Evolutionary conservation across 1,140 invertebrate species (phyloP).

Genomic region (Papilio dardanus): DNA sequence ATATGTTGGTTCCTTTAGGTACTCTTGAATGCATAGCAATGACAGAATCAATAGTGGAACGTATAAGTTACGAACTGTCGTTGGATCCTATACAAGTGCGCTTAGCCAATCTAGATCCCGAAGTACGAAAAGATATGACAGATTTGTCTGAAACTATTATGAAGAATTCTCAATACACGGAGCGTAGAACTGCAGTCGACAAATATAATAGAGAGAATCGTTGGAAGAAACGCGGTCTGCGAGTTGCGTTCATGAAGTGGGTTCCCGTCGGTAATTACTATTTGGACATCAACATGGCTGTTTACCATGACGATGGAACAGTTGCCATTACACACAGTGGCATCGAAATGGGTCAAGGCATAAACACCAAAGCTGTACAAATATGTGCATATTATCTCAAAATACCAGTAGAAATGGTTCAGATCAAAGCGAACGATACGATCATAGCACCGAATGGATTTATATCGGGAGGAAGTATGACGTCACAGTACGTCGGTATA

Average conservation of each 20-base stretch:
- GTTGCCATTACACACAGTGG: slow-evolving; percentile 89
- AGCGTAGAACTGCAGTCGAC: slow-evolving; percentile 81
- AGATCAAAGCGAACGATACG: slow-evolving; percentile 85
- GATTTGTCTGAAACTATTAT: slow-evolving; percentile 84
- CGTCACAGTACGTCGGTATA: slow-evolving; percentile 54
- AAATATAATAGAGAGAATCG: slow-evolving; percentile 87
- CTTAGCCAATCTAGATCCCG: slow-evolving; percentile 84
- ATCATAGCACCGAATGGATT: slow-evolving; percentile 83
- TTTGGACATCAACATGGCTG: slow-evolving; percentile 85
- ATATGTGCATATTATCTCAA: slow-evolving; percentile 87
- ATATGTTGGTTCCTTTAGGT: slow-evolving; percentile 76
- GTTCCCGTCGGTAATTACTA: slow-evolving; percentile 79
- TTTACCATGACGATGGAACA: slow-evolving; percentile 89
- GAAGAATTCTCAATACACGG: slow-evolving; percentile 83
- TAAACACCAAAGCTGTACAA: slow-evolving; percentile 89
- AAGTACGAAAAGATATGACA: slow-evolving; percentile 62
- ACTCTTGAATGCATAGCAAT: slow-evolving; percentile 85
- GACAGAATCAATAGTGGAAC: slow-evolving; percentile 92
- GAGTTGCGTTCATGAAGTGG: slow-evolving; percentile 86
- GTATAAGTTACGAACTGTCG: slow-evolving; percentile 86
- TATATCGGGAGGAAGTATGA: slow-evolving; percentile 84
- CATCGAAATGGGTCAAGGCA: slow-evolving; percentile 92
- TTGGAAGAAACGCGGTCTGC: slow-evolving; percentile 90
- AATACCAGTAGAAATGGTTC: slow-evolving; percentile 86
- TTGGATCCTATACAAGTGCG: slow-evolving; percentile 88